Base-by-base conservation (phyloP, 2,113 vertebrate species). In the Vulpes ferrilata region DNA sequence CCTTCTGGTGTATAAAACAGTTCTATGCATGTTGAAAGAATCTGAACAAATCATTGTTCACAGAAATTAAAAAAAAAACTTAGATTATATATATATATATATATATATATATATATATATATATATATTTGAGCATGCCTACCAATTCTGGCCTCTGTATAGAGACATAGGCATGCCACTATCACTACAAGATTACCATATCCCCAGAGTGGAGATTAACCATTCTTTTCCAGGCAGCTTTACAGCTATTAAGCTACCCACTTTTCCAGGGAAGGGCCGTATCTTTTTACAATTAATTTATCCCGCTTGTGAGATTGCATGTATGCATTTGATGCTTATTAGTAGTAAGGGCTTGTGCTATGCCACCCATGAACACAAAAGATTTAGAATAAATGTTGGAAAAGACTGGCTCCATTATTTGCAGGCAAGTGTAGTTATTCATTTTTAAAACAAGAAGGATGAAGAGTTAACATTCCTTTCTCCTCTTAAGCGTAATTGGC, bases 71-170 rank as follows among this genome's bases (percentile, higher is more conserved):
- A 79, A 79, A 59, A n/a, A 64, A 87, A 30, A 3, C 35, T 79
- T 78, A 88, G 64, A 38, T 43, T 17, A 43, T 43, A 43, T 11
- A 27, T 71, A 15, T 27, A 1, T 83, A 35, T 20, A 2, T 71
- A 15, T 32, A 25, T 27, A 1, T 83, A n/a, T n/a, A n/a, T n/a
- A n/a, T n/a, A n/a, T 32, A 25, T 27, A 1, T 83, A 35, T 20
- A 2, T 71, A 15, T 32, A 25, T 27, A 1, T 83, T 3, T 83
- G 2, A 30, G 1, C 1, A 6, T 51, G 8, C 32, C n/a, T 0
- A 35, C 15, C 11, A 71, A 38, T 1, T 74, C 62, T 35, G 13
- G 12, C 4, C 15, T 69, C 60, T 23, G 2, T 62, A 5, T 7
- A 51, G 35, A 69, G 30, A 43, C 15, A 43, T 17, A 60, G 69